Evolutionary conservation across 2,888 invertebrate species (phyloP).

Genomic region (Sericinus montela): DNA sequence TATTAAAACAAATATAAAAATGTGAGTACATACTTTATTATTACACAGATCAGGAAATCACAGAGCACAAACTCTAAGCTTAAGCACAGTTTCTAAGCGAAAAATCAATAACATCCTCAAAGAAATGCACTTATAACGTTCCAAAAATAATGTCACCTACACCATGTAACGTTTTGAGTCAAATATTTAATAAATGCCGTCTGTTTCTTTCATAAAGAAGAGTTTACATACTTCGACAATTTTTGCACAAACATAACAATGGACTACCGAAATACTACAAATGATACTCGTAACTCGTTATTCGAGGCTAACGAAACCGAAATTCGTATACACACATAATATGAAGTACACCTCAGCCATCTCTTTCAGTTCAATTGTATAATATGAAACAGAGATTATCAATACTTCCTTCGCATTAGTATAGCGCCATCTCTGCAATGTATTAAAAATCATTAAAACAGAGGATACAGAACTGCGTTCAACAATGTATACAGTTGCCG

Average conservation of each 20-base stretch:
- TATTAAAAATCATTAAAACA: neutral
- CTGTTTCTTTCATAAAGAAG: slow-evolving; percentile 1
- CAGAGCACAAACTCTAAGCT: slow-evolving; percentile 14
- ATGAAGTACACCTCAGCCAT: neutral
- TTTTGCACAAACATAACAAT: slow-evolving; percentile 30
- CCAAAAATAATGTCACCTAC: neutral
- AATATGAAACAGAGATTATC: neutral
- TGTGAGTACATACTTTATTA: neutral
- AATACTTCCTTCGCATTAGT: neutral
- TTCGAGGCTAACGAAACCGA: slow-evolving; percentile 19
- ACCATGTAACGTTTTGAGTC: neutral
- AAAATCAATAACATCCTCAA: slow-evolving; percentile 20
- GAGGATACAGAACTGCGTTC: neutral
- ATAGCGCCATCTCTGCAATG: slow-evolving; percentile 9
- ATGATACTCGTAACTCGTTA: neutral
- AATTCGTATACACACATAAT: slow-evolving; percentile 1
- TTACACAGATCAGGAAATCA: neutral
- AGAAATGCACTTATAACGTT: slow-evolving; percentile 8
- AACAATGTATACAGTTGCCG: neutral
- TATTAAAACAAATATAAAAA: neutral
- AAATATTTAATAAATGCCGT: neutral
- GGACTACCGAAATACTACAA: slow-evolving; percentile 19
- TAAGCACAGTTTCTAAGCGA: slow-evolving; percentile 10
- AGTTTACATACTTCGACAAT: slow-evolving; percentile 8
- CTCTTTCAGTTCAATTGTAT: slow-evolving; percentile 6